Conservation (phyloP, 2,797 vertebrate genomes). For the Bufotes viridis region DNA sequence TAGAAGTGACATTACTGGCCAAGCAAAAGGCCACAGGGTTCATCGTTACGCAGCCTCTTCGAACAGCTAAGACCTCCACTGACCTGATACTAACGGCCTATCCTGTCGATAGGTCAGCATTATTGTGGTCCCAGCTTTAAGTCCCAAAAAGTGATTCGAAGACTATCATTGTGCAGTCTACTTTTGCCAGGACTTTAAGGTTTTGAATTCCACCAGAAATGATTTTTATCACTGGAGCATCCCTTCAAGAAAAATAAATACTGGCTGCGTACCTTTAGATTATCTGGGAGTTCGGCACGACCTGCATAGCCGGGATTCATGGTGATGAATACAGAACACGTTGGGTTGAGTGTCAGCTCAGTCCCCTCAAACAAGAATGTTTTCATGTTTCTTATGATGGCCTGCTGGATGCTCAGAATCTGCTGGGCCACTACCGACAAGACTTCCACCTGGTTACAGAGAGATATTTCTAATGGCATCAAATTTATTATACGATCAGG, state of each 20-base stretch:
- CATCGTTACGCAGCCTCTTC: too few relatives aligned
- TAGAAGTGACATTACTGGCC: too few relatives aligned
- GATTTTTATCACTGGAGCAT: neutral
- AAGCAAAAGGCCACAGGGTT: too few relatives aligned
- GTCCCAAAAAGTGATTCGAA: too few relatives aligned
- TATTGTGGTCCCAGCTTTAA: too few relatives aligned
- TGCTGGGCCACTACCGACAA: conserved; percentile 95
- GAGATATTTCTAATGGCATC: conserved; percentile 46
- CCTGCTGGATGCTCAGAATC: conserved; percentile 92
- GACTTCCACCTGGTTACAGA: conserved; percentile 85
- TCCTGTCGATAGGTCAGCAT: too few relatives aligned
- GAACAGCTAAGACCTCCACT: too few relatives aligned
- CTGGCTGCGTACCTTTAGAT: conserved; percentile 84
- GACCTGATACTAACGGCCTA: too few relatives aligned
- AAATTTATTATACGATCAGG: too few relatives aligned
- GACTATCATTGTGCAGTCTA: too few relatives aligned
- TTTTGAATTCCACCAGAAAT: neutral
- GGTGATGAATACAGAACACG: conserved; percentile 93
- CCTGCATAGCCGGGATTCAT: conserved; percentile 98
- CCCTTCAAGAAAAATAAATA: neutral
- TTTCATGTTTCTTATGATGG: conserved; percentile 83
- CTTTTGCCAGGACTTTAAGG: neutral
- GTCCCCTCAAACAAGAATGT: conserved; percentile 92
- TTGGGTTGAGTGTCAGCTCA: conserved; percentile 88
- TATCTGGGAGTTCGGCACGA: conserved; percentile 91